Percentiles rank a stretch among this genome's conserved stretches.
Conservation (phyloP, 2,113 vertebrate species). For the Pampusana beccarii region DNA sequence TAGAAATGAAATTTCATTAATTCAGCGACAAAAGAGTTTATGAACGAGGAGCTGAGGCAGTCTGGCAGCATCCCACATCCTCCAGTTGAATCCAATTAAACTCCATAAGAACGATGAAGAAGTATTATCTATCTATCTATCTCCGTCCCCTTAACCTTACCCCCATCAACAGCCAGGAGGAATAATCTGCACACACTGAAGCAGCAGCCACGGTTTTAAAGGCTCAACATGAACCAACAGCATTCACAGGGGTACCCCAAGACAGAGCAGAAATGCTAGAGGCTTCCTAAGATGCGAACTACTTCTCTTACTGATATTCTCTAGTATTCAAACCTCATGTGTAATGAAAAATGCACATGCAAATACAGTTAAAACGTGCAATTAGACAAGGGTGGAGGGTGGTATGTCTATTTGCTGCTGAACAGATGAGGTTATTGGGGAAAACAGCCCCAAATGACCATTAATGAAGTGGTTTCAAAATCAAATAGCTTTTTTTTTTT, state of each 20-base stretch:
- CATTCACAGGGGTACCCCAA: neutral
- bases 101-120: neutral
- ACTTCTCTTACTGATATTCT: accelerated
- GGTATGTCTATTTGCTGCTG: neutral
- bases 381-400: neutral
- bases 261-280: neutral
- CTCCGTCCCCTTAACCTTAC: neutral
- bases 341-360: neutral
- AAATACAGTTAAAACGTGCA: neutral
- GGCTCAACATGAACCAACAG: neutral
- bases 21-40: neutral
- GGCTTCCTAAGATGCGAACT: neutral
- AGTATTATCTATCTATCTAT: neutral
- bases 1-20: neutral
- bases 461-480: neutral
- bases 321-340: neutral
- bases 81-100: neutral
- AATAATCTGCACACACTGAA: neutral
- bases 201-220: neutral
- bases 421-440: neutral
- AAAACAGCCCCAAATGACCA: neutral
- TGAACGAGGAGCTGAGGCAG: neutral
- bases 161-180: neutral
- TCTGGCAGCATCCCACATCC: neutral
- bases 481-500: neutral